Base-by-base conservation (phyloP, 1,140 invertebrate species). In the Ceratina japonica region DNA sequence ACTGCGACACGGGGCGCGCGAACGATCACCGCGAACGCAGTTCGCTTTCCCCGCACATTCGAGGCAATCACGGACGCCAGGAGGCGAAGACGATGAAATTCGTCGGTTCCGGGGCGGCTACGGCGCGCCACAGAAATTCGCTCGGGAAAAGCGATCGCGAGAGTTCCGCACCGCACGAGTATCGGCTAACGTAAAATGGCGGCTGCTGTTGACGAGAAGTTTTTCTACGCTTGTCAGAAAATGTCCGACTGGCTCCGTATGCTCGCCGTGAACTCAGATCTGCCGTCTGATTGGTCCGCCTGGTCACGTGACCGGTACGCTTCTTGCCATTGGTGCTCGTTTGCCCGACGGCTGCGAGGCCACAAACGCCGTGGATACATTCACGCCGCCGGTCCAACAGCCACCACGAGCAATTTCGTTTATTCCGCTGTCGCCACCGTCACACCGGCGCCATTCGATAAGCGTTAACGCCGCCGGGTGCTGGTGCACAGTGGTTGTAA, bases 141-240 rank as follows among this genome's bases (percentile, higher is more conserved):
- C 87, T 62, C 81, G 82, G 65, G 79, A 88, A 85, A 84, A 76
- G 81, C 83, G 87, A 88, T 85, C 83, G 86, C 88, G 88, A 88
- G 87, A 80, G 80, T 87, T 87, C 85, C 86, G 86, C 86, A 89
- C 87, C 86, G 84, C 89, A 94, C 93, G 93, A 94, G 94, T 95
- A 94, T 94, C 94, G 94, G 93, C 89, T 94, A 94, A 94, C 94
- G 94, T 95, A 97, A 97, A 95, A 97, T 97, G 96, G 96, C 96
- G 95, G 96, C 96, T 85, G 90, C 89, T 96, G 95, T 96, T 96
- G 96, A 96, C 96, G 95, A 96, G 95, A 95, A 96, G 95, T 96
- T 96, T 96, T 96, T 96, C 95, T 96, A 96, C 95, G 96, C 95
- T 96, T 96, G 96, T 96, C 96, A 96, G 95, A 95, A 96, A 94